These are phyloP conservation scores for Ranitomeya variabilis DNA, from an alignment of 2,113 vertebrate genomes.

Conservation along the genomic window DNA sequence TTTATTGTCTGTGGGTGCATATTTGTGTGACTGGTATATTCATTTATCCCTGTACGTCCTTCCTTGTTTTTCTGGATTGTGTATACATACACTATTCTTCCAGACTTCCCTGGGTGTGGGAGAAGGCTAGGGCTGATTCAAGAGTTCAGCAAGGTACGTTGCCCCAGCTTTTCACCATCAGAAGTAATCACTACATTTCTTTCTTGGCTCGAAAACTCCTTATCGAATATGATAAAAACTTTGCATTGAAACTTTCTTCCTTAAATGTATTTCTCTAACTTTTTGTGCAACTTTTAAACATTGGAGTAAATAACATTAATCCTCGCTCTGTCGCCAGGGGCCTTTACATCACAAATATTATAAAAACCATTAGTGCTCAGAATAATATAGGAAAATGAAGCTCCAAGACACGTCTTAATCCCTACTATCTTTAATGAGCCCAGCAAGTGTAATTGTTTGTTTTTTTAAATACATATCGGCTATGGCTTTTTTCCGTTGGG, in stretches of 20 bases:
- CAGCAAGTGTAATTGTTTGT: conserved; percentile 44
- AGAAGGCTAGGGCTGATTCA: no score
- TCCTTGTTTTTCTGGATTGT: no score
- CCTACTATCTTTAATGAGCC: conserved; percentile 49
- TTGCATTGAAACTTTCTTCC: not conserved
- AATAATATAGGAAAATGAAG: conserved; percentile 38
- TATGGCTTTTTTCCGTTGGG: not conserved
- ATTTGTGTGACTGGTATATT: no score
- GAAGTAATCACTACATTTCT: not conserved
- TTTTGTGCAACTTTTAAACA: conserved; percentile 15
- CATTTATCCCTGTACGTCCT: no score
- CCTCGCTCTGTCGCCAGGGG: conserved; percentile 13
- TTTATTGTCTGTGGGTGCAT: no score
- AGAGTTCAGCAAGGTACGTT: no score
- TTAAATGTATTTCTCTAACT: not conserved
- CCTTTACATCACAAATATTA: conserved; percentile 45
- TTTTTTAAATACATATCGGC: conserved; percentile 32
- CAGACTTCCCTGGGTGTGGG: no score
- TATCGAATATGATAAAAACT: not conserved
- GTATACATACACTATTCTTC: no score
- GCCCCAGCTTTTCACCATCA: no score
- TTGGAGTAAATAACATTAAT: conserved; percentile 35
- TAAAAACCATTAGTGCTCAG: conserved; percentile 39
- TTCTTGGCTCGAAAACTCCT: not conserved
- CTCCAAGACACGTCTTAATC: conserved; percentile 37